Evolutionary conservation across 2,888 invertebrate species (phyloP), one percentile per base, ranked within the genome.

Genomic region (Apotomis capreana): DNA sequence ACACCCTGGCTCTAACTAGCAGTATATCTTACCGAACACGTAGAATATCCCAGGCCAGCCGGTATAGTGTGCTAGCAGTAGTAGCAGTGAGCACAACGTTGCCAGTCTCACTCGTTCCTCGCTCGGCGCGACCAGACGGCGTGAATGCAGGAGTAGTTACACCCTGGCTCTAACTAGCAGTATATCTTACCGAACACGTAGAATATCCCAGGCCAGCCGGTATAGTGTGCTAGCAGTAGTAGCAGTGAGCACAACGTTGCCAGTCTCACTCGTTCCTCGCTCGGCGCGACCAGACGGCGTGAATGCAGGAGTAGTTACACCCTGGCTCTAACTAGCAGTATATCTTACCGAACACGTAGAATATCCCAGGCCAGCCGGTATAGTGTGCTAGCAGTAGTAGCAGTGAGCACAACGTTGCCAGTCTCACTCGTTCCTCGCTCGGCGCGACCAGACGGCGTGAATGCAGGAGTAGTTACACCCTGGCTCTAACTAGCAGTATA

Each of bases 1-100:
- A 96, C 96, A 5, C 96, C 96, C 96, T 96, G 77, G 26, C 26
- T 26, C 26, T 26, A 26, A 4, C 40, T 5, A 40, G 40, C 40
- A 40, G 40, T 40, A 40, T 6, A 9, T 3, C 88, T 88, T 77
- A 91, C 96, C 96, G 74, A 96, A 97, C 0, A 96, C 95, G 82
- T 97, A 97, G 84, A 97, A 98, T 55, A 97, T 96, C 70, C 96
- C 96, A 4, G 96, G 94, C 97, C 97, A 97, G 54, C 97, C 97
- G 5, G 96, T 94, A 51, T 95, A 91, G 13, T 95, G 93, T 0
- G 97, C 96, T 65, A 98, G 91, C 44, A n/a, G n/a, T n/a, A n/a
- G n/a, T n/a, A n/a, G n/a, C n/a, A 96, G 82, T 0, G 97, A 97
- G 71, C 96, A 96, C 0, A 96, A 85, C 0, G 97, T 96, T 0